These are phyloP conservation scores for Andrena marginata DNA, from an alignment of 2,888 invertebrate species.

Conservation along the genomic window DNA sequence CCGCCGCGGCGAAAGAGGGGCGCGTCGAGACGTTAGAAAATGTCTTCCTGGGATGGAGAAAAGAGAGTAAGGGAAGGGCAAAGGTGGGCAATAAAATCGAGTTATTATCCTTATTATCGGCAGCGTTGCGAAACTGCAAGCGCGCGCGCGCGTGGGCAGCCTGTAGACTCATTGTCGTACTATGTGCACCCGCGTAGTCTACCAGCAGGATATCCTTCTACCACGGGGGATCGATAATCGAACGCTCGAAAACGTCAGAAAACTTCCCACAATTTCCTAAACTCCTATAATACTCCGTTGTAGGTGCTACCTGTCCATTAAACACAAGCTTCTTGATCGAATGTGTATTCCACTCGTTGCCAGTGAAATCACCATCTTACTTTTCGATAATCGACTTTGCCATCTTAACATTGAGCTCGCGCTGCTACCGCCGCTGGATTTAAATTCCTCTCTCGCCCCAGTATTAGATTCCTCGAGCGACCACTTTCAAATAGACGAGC, in stretches of 20 bases:
- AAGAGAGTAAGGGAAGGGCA: slow-evolving; percentile 69
- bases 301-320: too few relatives aligned
- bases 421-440: background rate
- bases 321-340: too few relatives aligned
- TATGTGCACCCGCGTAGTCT: slow-evolving; percentile 70
- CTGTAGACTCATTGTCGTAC: slow-evolving; percentile 71
- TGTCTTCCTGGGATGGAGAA: slow-evolving; percentile 64
- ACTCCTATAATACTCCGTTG: too few relatives aligned
- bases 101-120: slow-evolving; percentile 74
- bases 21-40: slow-evolving; percentile 64
- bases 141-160: slow-evolving; percentile 65
- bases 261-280: too few relatives aligned
- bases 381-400: background rate
- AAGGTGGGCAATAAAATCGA: slow-evolving; percentile 74
- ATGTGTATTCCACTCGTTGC: too few relatives aligned
- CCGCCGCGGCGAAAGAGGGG: slow-evolving; percentile 42
- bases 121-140: slow-evolving; percentile 67
- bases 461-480: slow-evolving; percentile 25
- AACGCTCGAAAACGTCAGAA: background rate
- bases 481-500: background rate
- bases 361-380: too few relatives aligned
- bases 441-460: slow-evolving; percentile 1
- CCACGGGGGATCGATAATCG: slow-evolving; percentile 45
- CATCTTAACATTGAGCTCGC: background rate
- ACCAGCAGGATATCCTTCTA: slow-evolving; percentile 43